These are phyloP conservation scores for Bombycilla garrulus DNA, from an alignment of 2,113 vertebrate genomes.

Conservation along the genomic window DNA sequence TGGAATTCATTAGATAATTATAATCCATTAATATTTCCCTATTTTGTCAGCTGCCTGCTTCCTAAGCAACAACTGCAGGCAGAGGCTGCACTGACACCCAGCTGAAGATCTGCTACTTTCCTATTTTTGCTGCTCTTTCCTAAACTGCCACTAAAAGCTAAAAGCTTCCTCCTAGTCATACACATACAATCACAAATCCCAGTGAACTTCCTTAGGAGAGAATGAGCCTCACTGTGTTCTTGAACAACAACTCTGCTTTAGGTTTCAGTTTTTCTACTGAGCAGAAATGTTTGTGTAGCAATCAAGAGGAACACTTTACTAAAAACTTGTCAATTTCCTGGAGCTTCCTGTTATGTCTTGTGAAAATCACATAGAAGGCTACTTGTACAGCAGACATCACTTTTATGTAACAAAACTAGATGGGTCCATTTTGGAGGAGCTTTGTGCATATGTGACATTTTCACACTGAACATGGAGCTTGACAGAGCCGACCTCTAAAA, in stretches of 20 bases:
- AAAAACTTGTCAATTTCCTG: not conserved
- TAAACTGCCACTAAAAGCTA: not conserved
- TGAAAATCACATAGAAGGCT: not conserved
- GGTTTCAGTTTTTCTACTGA: not conserved
- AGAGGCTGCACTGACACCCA: not conserved
- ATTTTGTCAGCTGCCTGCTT: not conserved
- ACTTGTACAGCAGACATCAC: not conserved
- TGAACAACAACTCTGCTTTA: not conserved
- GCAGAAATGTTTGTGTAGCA: not conserved
- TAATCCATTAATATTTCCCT: not conserved
- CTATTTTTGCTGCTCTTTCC: not conserved
- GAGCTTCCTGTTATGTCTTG: not conserved
- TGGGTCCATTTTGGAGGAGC: conserved; percentile 43
- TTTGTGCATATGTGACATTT: conserved; percentile 55
- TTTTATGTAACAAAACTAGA: not conserved
- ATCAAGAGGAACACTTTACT: not conserved
- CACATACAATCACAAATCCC: not conserved
- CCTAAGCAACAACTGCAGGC: not conserved
- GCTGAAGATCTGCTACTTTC: not conserved
- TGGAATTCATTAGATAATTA: not conserved
- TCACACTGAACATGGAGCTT: conserved; percentile 61
- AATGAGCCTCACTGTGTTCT: not conserved
- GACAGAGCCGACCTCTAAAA: conserved; percentile 68
- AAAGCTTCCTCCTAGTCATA: not conserved
- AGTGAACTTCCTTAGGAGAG: not conserved